Conservation (phyloP, 2,888 invertebrate species). For the Caenorhabditis macrosperma region DNA sequence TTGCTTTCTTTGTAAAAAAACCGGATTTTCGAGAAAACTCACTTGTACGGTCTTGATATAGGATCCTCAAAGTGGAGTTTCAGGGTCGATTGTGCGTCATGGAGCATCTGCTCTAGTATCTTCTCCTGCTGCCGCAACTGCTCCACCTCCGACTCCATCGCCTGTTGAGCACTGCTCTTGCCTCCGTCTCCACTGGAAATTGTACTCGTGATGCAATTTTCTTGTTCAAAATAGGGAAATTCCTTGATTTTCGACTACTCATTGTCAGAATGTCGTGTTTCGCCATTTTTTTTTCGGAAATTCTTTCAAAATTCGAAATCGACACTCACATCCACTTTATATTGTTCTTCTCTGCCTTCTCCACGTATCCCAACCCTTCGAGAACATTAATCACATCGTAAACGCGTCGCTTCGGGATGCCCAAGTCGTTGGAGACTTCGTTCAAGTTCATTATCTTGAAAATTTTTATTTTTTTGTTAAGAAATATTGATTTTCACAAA, state of each 20-base stretch:
- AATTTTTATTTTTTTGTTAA: not conserved
- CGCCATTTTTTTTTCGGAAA: not conserved
- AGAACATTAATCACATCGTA: conserved; percentile 47
- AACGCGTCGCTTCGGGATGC: conserved; percentile 36
- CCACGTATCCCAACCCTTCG: conserved; percentile 40
- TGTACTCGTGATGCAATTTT: no score
- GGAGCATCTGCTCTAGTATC: conserved; percentile 21
- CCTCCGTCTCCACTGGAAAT: conserved; percentile 22
- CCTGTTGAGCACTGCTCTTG: not conserved
- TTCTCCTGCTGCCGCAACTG: conserved; percentile 30
- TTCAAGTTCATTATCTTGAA: conserved; percentile 35
- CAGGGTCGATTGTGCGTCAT: conserved; percentile 11
- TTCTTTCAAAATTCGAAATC: no score
- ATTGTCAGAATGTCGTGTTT: no score
- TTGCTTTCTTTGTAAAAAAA: not conserved
- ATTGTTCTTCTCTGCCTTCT: conserved; percentile 41
- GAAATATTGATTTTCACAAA: no score
- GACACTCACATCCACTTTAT: conserved; percentile 42
- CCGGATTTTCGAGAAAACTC: not conserved
- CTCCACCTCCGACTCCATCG: conserved; percentile 20
- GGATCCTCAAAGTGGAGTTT: conserved; percentile 36
- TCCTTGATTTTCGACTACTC: no score
- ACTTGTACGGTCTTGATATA: conserved; percentile 32
- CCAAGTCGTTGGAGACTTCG: conserved; percentile 31
- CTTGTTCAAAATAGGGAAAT: no score